A percentile compares a stretch with the other conserved stretches of the same genome.
Evolutionary conservation across 2,797 vertebrate genomes (phyloP).

Genomic region (Gobionotothen gibberifrons): DNA sequence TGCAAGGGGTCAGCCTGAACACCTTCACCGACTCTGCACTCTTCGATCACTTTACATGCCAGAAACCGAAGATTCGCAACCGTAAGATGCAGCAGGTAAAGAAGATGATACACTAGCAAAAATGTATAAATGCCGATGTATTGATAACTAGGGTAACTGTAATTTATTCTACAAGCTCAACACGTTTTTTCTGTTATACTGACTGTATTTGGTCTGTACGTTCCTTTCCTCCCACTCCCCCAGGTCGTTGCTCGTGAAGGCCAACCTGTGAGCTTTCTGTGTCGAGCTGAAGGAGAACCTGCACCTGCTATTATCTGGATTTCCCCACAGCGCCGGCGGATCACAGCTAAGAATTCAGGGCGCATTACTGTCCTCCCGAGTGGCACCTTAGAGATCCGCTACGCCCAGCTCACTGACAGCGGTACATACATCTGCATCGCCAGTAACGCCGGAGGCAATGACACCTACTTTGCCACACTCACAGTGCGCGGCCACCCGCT

Average conservation of each 20-base stretch:
- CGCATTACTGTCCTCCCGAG: constrained; percentile 88
- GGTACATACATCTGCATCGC: constrained; percentile 99
- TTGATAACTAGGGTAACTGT: neutral
- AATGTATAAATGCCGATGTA: neutral
- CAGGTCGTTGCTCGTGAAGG: constrained; percentile 88
- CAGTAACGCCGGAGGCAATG: constrained; percentile 96
- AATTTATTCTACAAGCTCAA: constrained; percentile 12
- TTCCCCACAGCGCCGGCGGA: constrained; percentile 91
- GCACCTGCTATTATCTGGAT: constrained; percentile 93
- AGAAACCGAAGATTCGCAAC: constrained; percentile 95
- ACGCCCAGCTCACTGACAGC: constrained; percentile 92
- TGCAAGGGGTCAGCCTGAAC: constrained; percentile 91
- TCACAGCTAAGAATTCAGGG: constrained; percentile 87
- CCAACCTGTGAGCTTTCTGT: constrained; percentile 91
- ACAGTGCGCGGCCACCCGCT: constrained; percentile 86
- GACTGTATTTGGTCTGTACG: constrained; percentile 14
- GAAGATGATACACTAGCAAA: constrained; percentile 45
- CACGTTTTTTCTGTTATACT: neutral
- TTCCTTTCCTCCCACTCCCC: constrained; percentile 12
- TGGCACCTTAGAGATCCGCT: constrained; percentile 94
- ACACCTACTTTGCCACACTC: constrained; percentile 96
- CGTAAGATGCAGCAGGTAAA: constrained; percentile 91
- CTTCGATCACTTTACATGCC: constrained; percentile 97
- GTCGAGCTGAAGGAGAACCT: constrained; percentile 94
- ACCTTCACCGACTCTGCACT: constrained; percentile 93